These are phyloP conservation scores for Erebia ligea DNA, from an alignment of 2,888 invertebrate genomes.

Conservation along the genomic window DNA sequence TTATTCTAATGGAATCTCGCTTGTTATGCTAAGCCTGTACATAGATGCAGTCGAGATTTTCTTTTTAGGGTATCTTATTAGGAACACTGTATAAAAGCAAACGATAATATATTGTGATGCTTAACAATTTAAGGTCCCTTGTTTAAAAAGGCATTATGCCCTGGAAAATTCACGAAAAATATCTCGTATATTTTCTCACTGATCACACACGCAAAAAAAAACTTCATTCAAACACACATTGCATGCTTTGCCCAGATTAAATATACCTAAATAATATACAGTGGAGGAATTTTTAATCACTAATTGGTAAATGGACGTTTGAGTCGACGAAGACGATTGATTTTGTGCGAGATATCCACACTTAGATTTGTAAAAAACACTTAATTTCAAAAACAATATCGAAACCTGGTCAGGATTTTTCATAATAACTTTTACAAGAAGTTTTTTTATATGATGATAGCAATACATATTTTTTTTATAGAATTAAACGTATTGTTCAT, in stretches of 20 bases:
- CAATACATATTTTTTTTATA: too few relatives aligned
- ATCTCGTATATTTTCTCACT: constrained; percentile 30
- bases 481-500: too few relatives aligned
- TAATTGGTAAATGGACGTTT: constrained; percentile 76
- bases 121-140: constrained; percentile 11
- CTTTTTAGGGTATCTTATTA: background rate
- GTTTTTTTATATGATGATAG: too few relatives aligned
- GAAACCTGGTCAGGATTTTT: constrained; percentile 28
- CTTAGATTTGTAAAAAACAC: constrained; percentile 22
- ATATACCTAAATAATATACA: constrained; percentile 74
- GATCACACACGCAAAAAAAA: constrained; percentile 22
- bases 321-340: constrained; percentile 47
- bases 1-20: too few relatives aligned
- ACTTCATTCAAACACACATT: constrained; percentile 46
- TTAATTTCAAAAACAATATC: constrained; percentile 31
- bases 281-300: constrained; percentile 71
- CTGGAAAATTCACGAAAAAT: constrained; percentile 1
- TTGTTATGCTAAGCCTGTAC: too few relatives aligned
- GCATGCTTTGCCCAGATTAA: constrained; percentile 60
- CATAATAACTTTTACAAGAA: background rate
- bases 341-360: constrained; percentile 33
- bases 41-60: background rate
- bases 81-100: background rate
- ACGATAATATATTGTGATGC: constrained; percentile 12
- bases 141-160: constrained; percentile 2